Percentiles rank a stretch among this genome's conserved stretches.
phyloP scores from a whole-genome alignment of 2,797 vertebrate species.

The Chloroceryle amazona region DNA sequence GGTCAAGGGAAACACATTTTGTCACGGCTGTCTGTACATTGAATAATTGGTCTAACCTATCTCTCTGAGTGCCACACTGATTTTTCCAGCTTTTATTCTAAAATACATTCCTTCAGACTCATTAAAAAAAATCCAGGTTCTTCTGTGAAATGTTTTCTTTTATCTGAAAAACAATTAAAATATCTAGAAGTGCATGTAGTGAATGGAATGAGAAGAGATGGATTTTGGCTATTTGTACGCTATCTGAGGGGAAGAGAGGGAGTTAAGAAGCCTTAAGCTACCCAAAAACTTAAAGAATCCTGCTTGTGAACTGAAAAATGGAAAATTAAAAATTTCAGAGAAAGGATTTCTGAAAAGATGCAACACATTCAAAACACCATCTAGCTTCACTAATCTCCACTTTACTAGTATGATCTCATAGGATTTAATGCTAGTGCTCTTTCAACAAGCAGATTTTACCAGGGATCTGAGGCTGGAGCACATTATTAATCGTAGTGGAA shows the following conservation, averaged over 20 bases:
- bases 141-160: background rate
- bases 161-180: background rate
- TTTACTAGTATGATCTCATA: background rate
- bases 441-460: conserved; percentile 6
- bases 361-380: background rate
- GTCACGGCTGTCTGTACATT: background rate
- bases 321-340: background rate
- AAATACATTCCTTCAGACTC: background rate
- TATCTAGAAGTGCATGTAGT: background rate
- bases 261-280: background rate
- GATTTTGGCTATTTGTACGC: background rate
- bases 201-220: background rate
- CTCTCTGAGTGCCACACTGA: background rate
- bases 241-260: background rate
- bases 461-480: background rate
- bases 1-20: background rate
- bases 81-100: background rate
- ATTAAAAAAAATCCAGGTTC: background rate
- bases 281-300: background rate
- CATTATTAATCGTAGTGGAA: background rate
- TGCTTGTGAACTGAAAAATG: background rate
- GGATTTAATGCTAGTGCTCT: background rate
- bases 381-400: background rate
- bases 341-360: background rate
- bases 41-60: background rate